Conservation (phyloP, 2,797 vertebrate species). For the Phylloscopus collybita region DNA sequence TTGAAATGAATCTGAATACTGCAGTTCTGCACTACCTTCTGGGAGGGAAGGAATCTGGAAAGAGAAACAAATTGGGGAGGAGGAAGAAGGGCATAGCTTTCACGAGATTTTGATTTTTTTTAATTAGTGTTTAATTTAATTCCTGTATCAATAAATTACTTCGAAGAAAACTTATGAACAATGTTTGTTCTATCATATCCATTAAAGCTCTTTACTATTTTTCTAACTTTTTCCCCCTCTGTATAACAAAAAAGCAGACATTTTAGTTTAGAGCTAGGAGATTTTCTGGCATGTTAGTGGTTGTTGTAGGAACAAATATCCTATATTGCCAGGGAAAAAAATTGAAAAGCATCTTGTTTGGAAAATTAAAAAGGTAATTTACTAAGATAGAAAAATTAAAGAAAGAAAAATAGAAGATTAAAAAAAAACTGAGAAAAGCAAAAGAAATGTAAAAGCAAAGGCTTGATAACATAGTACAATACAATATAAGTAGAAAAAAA, state of each 20-base stretch:
- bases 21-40: not conserved
- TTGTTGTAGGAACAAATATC: not conserved
- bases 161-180: not conserved
- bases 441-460: not conserved
- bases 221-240: not conserved
- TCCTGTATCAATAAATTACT: not conserved
- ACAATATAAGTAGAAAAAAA: not conserved
- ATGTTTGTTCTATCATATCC: not conserved
- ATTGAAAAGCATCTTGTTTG: not conserved
- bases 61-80: not conserved
- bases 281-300: not conserved
- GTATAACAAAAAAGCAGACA: not conserved
- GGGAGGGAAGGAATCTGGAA: not conserved
- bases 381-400: not conserved
- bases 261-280: not conserved
- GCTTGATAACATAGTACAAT: not conserved
- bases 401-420: fast-evolving
- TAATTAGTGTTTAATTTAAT: not conserved
- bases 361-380: not conserved
- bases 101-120: not conserved
- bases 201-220: not conserved
- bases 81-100: not conserved
- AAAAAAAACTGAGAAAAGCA: not conserved
- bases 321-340: not conserved
- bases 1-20: not conserved